Conservation (phyloP, 2,797 vertebrate species). For the Harpagifer antarcticus region DNA sequence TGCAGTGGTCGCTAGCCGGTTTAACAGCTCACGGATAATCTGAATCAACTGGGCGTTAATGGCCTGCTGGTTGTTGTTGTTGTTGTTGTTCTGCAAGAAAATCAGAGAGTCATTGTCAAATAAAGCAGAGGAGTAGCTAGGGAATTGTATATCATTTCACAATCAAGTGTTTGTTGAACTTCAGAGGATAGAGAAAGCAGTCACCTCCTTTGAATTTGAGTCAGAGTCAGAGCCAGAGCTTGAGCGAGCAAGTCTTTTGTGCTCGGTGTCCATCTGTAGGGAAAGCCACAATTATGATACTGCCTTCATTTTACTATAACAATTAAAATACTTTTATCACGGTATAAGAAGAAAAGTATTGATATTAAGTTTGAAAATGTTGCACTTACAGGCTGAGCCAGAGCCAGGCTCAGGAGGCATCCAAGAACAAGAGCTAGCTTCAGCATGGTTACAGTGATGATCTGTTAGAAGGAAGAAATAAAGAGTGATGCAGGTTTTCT, state of each 20-base stretch:
- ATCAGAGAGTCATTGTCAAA: neutral
- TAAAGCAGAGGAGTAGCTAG: neutral
- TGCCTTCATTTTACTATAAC: neutral
- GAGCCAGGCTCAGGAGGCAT: constrained; percentile 53
- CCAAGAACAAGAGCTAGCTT: constrained; percentile 48
- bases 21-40: no score
- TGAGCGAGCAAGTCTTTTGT: constrained; percentile 21
- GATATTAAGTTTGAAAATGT: neutral
- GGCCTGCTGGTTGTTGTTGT: no score
- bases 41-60: no score
- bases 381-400: constrained; percentile 59
- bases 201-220: neutral
- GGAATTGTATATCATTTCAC: neutral
- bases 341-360: no score
- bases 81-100: neutral
- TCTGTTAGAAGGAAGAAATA: constrained; percentile 7
- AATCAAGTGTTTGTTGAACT: neutral
- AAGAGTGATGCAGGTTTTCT: neutral
- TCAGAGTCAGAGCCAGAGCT: accelerated
- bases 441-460: constrained; percentile 49
- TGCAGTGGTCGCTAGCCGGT: neutral
- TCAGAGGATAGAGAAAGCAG: neutral
- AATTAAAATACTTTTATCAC: neutral
- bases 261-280: constrained; percentile 13
- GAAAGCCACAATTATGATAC: neutral